Evolutionary conservation across 2,797 vertebrate species (phyloP).

Genomic region (Chlorospingus flavigularis): DNA sequence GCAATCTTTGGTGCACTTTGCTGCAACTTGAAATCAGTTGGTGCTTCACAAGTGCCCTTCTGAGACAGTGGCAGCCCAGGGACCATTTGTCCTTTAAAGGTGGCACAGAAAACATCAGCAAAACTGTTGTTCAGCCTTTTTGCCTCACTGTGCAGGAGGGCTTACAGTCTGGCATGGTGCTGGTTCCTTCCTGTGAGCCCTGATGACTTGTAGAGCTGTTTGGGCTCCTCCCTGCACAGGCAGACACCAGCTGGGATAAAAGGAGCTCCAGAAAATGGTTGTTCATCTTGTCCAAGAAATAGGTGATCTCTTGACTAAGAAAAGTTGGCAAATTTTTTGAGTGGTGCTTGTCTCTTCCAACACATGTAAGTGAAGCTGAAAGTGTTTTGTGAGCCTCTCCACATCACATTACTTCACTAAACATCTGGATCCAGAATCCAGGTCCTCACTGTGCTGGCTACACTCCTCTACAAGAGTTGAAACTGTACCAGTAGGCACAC

Average conservation of each 20-base stretch:
- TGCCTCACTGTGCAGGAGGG: rapidly evolving
- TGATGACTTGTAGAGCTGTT: not conserved
- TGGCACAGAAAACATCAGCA: not conserved
- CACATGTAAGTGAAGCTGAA: not conserved
- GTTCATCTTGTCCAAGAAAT: not conserved
- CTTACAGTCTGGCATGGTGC: not conserved
- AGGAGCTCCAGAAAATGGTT: not conserved
- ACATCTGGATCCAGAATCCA: not conserved
- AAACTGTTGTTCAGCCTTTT: not conserved
- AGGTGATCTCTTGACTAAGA: not conserved
- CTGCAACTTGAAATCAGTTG: not conserved
- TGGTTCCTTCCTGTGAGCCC: not conserved
- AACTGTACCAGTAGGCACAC: not conserved
- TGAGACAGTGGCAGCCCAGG: not conserved
- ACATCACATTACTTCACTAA: not conserved
- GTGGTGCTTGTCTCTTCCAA: not conserved
- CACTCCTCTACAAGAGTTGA: rapidly evolving
- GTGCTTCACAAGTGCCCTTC: not conserved
- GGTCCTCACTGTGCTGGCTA: not conserved
- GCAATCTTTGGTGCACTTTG: not conserved
- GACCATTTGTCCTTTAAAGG: not conserved
- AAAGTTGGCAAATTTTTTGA: not conserved
- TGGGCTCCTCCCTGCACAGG: not conserved
- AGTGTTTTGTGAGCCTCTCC: not conserved
- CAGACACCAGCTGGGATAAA: not conserved